These are phyloP conservation scores for Cassiopea xamachana DNA, from an alignment of 30 jellyfish, hydroid and myxozoan genomes.

Conservation along the genomic window DNA sequence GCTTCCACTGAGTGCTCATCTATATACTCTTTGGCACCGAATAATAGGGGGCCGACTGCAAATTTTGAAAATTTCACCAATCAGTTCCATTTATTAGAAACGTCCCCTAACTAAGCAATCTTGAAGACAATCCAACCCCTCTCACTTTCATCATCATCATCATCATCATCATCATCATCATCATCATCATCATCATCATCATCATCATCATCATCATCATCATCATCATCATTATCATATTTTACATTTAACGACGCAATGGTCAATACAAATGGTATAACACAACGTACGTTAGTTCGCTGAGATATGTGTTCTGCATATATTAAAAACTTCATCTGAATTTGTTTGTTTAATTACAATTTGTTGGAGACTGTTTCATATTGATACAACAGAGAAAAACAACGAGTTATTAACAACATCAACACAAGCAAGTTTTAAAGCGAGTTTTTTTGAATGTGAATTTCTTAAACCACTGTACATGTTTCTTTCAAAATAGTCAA, in stretches of 20 bases:
- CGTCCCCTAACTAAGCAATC: neutral
- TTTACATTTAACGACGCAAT: neutral
- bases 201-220: too few species aligned
- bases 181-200: too few species aligned
- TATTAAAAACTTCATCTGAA: neutral
- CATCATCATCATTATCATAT: neutral
- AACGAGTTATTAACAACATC: neutral
- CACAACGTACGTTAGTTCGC: neutral
- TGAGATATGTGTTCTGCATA: neutral
- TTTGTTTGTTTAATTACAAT: neutral
- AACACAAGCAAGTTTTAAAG: conserved; percentile 4
- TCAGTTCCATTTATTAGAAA: too few species aligned
- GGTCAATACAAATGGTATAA: neutral
- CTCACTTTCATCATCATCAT: too few species aligned
- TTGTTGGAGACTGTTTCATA: conserved; percentile 5
- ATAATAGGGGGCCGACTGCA: too few species aligned
- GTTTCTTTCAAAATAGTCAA: conserved; percentile 11
- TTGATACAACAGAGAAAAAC: conserved; percentile 1
- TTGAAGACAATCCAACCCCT: too few species aligned
- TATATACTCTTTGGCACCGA: neutral
- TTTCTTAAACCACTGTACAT: neutral
- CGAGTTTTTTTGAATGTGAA: neutral
- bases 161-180: too few species aligned
- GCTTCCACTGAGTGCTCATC: too few species aligned
- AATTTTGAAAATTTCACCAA: too few species aligned